phyloP scores from a whole-genome alignment of 1,140 invertebrate species.

The Bombus balteatus region DNA sequence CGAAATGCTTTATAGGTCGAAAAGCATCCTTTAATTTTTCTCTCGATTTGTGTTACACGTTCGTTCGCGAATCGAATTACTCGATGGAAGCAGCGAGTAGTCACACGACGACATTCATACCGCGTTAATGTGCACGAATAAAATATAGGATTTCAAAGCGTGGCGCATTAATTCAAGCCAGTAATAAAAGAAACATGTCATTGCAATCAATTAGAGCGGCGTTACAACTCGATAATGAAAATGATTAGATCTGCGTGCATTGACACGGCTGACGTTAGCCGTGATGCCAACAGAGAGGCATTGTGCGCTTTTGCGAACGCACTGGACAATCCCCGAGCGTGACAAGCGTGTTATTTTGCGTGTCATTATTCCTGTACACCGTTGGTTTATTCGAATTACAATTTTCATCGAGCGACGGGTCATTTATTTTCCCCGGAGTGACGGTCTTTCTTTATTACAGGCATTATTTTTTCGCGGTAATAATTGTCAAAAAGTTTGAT shows the following conservation, averaged over 20 bases:
- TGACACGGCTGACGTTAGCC: background rate
- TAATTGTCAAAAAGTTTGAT: background rate
- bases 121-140: background rate
- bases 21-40: background rate
- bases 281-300: background rate
- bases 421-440: background rate
- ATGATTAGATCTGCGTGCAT: background rate
- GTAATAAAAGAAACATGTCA: background rate
- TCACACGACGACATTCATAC: no score
- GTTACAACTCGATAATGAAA: background rate
- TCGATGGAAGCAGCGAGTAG: background rate
- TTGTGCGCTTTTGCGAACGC: background rate
- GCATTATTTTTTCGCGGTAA: slow-evolving; percentile 2
- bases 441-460: background rate
- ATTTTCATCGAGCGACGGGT: background rate
- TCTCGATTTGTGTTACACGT: background rate
- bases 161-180: background rate
- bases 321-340: background rate
- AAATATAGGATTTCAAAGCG: slow-evolving; percentile 9
- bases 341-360: background rate
- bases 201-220: background rate
- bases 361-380: background rate
- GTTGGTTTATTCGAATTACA: background rate
- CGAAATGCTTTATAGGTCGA: background rate
- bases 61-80: background rate